Evolutionary conservation across 2,113 vertebrate species (phyloP).

Genomic region (Sylvilagus bachmani): DNA sequence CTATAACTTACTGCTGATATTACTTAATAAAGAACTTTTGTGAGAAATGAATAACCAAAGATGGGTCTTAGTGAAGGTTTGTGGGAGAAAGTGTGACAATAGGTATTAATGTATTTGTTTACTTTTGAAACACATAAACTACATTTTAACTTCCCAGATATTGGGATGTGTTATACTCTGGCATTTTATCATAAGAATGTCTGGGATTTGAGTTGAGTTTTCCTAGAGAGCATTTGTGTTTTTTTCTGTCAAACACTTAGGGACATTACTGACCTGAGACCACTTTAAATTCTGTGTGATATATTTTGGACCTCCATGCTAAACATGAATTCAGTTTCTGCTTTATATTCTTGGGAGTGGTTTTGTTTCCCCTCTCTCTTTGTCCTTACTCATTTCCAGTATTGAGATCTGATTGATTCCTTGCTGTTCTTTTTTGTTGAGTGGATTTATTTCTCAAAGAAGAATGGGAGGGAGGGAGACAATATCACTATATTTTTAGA

Average conservation of each 20-base stretch:
- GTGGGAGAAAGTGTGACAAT: background rate
- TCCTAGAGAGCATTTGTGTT: conserved; percentile 34
- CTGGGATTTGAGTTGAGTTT: conserved; percentile 29
- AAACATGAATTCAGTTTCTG: background rate
- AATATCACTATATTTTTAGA: no score
- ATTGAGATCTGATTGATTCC: background rate
- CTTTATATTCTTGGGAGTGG: background rate
- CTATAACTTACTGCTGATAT: background rate
- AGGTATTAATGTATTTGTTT: conserved; percentile 4
- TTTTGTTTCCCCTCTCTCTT: background rate
- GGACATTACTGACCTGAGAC: background rate
- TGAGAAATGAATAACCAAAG: background rate
- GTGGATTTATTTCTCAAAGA: background rate
- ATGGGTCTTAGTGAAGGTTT: background rate
- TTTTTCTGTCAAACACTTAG: conserved; percentile 38
- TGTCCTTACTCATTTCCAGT: background rate
- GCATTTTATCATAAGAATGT: conserved; percentile 5
- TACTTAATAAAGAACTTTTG: background rate
- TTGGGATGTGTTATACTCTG: background rate
- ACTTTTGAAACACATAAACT: background rate
- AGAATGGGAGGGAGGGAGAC: no score
- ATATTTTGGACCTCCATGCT: background rate
- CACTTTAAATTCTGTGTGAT: conserved; percentile 20
- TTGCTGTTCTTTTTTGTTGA: background rate
- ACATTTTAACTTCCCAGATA: conserved; percentile 16